These are phyloP conservation scores for Phocoena sinus DNA, from an alignment of 2,113 vertebrate species.

Conservation along the genomic window DNA sequence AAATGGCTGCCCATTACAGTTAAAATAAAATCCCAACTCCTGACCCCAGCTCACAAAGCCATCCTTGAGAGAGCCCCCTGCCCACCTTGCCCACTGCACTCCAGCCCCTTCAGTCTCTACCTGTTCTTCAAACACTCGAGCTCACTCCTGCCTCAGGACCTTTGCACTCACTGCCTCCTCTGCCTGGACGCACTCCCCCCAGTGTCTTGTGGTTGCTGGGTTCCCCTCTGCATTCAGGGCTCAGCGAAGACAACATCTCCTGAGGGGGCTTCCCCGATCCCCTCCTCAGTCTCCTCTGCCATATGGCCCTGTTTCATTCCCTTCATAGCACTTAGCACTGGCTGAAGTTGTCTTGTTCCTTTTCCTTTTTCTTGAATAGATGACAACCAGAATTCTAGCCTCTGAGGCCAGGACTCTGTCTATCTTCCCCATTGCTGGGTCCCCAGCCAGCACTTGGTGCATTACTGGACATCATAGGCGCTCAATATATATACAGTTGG, in stretches of 20 bases:
- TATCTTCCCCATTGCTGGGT: not conserved
- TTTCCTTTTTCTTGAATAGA: not conserved
- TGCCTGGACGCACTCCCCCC: not conserved
- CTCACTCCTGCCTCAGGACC: not conserved
- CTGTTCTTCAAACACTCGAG: not conserved
- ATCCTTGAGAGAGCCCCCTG: not conserved
- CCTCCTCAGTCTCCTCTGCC: not conserved
- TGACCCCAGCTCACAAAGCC: not conserved
- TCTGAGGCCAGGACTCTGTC: not conserved
- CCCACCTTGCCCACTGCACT: not conserved
- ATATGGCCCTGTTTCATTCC: not conserved
- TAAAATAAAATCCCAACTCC: not conserved
- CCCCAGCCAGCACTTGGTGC: not conserved
- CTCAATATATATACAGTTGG: not conserved
- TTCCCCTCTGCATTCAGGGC: not conserved
- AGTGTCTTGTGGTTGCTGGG: not conserved
- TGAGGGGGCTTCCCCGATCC: not conserved
- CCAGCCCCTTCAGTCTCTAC: not conserved
- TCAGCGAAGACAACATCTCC: not conserved
- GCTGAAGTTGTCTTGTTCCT: not conserved
- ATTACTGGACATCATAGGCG: not conserved
- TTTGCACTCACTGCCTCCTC: not conserved
- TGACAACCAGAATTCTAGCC: not conserved
- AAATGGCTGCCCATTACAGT: not conserved
- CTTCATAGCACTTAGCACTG: not conserved